phyloP scores from a whole-genome alignment of 1,140 invertebrate genomes.

The Orchestia grillus region DNA sequence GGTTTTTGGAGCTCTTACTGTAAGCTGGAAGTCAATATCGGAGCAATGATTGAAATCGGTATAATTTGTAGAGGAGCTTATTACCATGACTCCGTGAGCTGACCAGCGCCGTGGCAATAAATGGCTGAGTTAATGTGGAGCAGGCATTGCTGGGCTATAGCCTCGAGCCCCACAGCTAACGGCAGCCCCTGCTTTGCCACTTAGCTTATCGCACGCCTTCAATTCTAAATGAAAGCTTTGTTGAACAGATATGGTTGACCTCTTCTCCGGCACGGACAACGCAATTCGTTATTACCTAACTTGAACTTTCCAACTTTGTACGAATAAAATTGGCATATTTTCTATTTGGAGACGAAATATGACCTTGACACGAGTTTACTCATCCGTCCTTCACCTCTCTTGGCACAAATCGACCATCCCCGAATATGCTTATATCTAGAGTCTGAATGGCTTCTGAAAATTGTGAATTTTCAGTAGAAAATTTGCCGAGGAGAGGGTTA shows the following conservation, averaged over 20 bases:
- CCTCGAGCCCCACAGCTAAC: not conserved
- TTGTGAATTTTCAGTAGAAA: too few species aligned
- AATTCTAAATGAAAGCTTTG: not conserved
- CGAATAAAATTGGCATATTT: too few species aligned
- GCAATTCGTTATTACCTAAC: too few species aligned
- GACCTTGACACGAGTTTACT: too few species aligned
- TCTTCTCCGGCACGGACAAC: too few species aligned
- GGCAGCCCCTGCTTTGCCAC: not conserved
- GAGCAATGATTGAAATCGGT: not conserved
- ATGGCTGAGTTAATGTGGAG: not conserved
- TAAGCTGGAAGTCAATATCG: not conserved
- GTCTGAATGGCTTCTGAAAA: too few species aligned
- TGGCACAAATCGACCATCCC: too few species aligned
- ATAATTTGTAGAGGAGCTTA: not conserved
- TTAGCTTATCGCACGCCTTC: not conserved
- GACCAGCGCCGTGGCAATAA: not conserved
- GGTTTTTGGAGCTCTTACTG: not conserved
- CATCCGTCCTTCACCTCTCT: too few species aligned
- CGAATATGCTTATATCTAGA: too few species aligned
- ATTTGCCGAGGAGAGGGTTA: too few species aligned
- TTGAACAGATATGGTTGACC: not conserved
- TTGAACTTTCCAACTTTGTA: too few species aligned
- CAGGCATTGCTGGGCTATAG: not conserved
- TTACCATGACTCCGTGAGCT: not conserved
- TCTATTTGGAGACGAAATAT: too few species aligned